phyloP scores from a whole-genome alignment of 2,797 vertebrate species.

The Hybognathus amarus region DNA sequence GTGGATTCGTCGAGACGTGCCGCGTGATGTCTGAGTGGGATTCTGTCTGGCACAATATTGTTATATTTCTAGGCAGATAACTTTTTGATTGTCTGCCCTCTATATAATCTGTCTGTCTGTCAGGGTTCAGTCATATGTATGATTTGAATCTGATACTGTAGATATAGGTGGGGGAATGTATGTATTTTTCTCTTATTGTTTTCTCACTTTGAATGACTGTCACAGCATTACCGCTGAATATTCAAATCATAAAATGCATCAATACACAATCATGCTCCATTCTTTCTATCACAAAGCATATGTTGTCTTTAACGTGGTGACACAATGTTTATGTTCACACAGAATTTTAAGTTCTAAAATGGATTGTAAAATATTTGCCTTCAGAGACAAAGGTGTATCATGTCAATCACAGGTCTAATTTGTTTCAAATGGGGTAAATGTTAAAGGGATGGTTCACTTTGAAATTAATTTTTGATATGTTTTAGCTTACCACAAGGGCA shows the following conservation, averaged over 20 bases:
- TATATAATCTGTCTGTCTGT: constrained; percentile 42
- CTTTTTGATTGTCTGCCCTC: constrained; percentile 27
- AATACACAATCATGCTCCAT: not conserved
- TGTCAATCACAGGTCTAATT: constrained; percentile 70
- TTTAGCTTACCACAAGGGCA: too few species aligned
- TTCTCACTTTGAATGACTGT: constrained; percentile 15
- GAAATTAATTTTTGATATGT: too few species aligned
- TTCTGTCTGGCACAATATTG: constrained; percentile 36
- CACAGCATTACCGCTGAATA: not conserved
- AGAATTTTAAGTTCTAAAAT: not conserved
- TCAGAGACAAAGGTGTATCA: not conserved
- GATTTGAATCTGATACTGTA: constrained; percentile 32
- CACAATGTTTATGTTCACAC: constrained; percentile 5
- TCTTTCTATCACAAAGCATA: constrained; percentile 12
- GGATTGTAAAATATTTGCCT: not conserved
- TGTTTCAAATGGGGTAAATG: constrained; percentile 67
- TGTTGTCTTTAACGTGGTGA: not conserved
- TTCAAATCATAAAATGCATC: not conserved
- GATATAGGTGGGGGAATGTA: not conserved
- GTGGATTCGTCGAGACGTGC: constrained; percentile 44
- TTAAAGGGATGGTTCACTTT: too few species aligned
- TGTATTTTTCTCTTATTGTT: not conserved
- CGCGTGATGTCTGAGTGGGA: constrained; percentile 44
- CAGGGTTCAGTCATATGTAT: constrained; percentile 16
- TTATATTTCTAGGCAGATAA: constrained; percentile 34